These are phyloP conservation scores for Ateles fusciceps DNA, from an alignment of 2,797 vertebrate genomes.

Conservation along the genomic window DNA sequence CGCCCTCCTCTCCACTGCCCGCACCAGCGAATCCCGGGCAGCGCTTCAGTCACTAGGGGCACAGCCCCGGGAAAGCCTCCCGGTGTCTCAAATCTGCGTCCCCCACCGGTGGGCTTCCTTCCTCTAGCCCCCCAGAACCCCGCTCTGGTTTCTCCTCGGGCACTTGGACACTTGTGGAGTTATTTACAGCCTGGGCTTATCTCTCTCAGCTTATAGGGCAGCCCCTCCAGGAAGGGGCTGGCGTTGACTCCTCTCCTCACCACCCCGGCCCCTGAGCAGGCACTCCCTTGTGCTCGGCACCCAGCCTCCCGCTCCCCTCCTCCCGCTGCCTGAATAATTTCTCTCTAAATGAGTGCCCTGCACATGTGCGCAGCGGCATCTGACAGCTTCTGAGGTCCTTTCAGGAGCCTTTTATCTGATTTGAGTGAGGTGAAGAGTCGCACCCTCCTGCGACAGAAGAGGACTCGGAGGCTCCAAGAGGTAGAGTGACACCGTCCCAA, in stretches of 20 bases:
- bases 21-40: background rate
- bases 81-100: background rate
- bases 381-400: background rate
- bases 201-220: slow-evolving; percentile 51
- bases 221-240: slow-evolving; percentile 60
- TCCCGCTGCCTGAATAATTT: background rate
- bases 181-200: slow-evolving; percentile 71
- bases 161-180: slow-evolving; percentile 43
- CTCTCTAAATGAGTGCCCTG: background rate
- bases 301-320: background rate
- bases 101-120: background rate
- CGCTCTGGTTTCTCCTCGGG: background rate
- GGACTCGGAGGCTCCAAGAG: background rate
- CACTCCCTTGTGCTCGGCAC: background rate
- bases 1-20: background rate
- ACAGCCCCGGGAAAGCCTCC: background rate
- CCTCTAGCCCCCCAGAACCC: background rate
- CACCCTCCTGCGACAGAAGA: background rate
- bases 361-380: background rate
- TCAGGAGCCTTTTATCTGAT: background rate
- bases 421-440: background rate
- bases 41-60: background rate
- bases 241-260: background rate
- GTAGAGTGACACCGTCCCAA: background rate
- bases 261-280: background rate